Base-by-base conservation (phyloP, 2,888 invertebrate genomes). In the Hydrotaea cyrtoneurina region DNA sequence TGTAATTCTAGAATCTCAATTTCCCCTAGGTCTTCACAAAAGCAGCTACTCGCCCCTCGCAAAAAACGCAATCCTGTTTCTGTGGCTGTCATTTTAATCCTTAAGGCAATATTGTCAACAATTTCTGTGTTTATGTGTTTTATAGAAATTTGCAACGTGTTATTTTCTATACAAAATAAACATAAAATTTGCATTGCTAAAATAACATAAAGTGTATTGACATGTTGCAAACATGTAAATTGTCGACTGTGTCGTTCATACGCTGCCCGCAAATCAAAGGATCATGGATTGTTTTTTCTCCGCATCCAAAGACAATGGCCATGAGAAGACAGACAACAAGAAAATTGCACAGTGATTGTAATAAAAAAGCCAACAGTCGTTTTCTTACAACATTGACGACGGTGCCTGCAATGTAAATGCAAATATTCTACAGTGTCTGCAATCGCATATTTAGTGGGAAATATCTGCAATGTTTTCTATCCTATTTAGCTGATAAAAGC, bases 151-250 rank as follows among this genome's bases (percentile, higher is more conserved):
- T 31, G 31, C 31, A 31, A 31, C 31, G 31, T 31, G 31, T 31
- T 31, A 31, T 31, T 31, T 31, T 31, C 7, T 4, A 31, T 2
- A 31, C 7, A 31, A 31, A 2, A 64, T 46, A 66, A 66, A 66
- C 66, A 66, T 23, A 43, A 66, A 66, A 66, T 39, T 64, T 64
- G 17, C 64, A 64, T 64, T 39, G 36, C 39, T 36, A 39, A 62
- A 64, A 64, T 64, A 66, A 10, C 31, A 64, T 3, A 66, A 43
- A 66, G 66, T 66, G 46, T 46, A 66, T 46, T 46, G 66, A 21
- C 66, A 66, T 66, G 66, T 66, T 59, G 15, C 26, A 23, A 59
- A 26, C 15, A 15, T 59, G 59, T 26, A 59, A 59, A 59, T 59
- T 59, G 59, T 59, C 2, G 26, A 10, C 15, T 23, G 1, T 59